Conservation (phyloP, 2,113 vertebrate genomes). For the Gymnarchus niloticus region DNA sequence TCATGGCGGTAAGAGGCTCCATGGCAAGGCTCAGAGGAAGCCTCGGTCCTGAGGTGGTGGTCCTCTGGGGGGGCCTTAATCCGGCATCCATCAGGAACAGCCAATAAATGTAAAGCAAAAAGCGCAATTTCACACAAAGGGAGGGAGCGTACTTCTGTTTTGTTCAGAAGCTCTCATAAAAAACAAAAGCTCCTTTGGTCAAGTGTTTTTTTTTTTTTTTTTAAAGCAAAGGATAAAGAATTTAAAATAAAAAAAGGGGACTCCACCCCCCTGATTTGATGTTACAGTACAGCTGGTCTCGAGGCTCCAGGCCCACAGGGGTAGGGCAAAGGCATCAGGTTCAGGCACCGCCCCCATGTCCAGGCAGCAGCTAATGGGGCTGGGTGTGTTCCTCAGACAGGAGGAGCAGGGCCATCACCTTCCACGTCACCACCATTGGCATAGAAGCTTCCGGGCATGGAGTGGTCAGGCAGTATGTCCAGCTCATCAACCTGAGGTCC, state of each 20-base stretch:
- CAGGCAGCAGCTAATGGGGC: neutral
- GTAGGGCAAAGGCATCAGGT: slow-evolving; percentile 54
- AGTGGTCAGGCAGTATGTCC: slow-evolving; percentile 76
- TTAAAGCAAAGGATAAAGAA: slow-evolving; percentile 19
- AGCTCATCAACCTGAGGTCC: slow-evolving; percentile 91
- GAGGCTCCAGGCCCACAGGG: slow-evolving; percentile 41
- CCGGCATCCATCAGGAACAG: no score
- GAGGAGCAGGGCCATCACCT: slow-evolving; percentile 72
- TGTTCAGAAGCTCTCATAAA: slow-evolving; percentile 13
- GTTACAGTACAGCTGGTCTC: slow-evolving; percentile 21
- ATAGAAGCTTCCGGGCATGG: slow-evolving; percentile 51
- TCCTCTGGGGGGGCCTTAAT: no score
- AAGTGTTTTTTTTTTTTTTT: no score
- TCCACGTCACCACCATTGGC: slow-evolving; percentile 64
- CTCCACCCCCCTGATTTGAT: neutral
- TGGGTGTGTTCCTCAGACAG: slow-evolving; percentile 56
- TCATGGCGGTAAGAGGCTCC: neutral
- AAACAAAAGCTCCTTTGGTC: slow-evolving; percentile 37
- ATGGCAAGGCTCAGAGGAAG: neutral
- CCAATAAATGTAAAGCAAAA: neutral
- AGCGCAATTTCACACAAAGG: neutral
- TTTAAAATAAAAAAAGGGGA: neutral
- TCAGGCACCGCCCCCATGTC: neutral
- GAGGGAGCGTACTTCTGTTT: neutral
- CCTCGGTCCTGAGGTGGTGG: neutral